Evolutionary conservation across 2,113 vertebrate genomes (phyloP).

Genomic region (Perognathus longimembris): DNA sequence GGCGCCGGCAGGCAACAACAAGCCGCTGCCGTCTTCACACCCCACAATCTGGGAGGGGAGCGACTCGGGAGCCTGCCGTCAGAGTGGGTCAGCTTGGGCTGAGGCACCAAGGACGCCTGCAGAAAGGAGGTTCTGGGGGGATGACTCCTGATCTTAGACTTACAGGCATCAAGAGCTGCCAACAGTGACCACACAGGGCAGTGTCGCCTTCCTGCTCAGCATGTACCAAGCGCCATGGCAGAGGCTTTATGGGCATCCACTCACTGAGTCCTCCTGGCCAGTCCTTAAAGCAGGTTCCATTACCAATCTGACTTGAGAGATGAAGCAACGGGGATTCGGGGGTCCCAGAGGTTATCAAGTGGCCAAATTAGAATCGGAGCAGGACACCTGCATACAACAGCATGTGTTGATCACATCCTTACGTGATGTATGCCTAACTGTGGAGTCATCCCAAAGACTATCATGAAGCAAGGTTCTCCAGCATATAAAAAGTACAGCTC

Average conservation of each 20-base stretch:
- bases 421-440: not conserved
- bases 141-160: not conserved
- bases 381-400: not conserved
- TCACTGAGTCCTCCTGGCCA: not conserved
- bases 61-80: not conserved
- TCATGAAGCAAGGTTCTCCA: not conserved
- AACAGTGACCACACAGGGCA: not conserved
- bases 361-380: slow-evolving; percentile 18
- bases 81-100: not conserved
- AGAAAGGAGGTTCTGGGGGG: not conserved
- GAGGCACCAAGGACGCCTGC: not conserved
- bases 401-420: not conserved
- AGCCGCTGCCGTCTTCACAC: not conserved
- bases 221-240: not conserved
- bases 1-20: not conserved
- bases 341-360: not conserved
- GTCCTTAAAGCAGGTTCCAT: not conserved
- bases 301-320: not conserved
- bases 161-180: not conserved
- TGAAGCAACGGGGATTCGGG: not conserved
- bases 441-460: not conserved
- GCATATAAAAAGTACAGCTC: not conserved
- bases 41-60: not conserved
- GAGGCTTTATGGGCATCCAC: not conserved
- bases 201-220: not conserved